Base-by-base conservation (phyloP, 2,113 vertebrate species). In the Corynorhinus townsendii region DNA sequence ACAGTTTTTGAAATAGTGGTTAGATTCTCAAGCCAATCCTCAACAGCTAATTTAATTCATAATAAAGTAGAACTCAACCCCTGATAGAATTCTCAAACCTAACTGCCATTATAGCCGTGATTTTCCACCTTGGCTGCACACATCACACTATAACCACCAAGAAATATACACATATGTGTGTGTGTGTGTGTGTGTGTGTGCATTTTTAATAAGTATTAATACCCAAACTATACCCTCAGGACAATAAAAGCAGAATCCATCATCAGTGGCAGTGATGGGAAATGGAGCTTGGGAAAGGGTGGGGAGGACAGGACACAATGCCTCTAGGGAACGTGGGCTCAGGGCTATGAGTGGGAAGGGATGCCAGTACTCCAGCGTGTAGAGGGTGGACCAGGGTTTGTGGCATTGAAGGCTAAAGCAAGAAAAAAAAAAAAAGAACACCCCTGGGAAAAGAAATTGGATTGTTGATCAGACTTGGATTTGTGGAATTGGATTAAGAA, bases 11-110 rank as follows among this genome's bases (percentile, higher is more conserved):
- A 94, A 77, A 80, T 54, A 90, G 19, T 83, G 72, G n/a, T 83
- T 84, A 89, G 26, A 45, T 43, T 92, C 72, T 85, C 81, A 85
- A 47, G 47, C 45, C 47, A 92, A 90, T 59, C 33, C 52, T 87
- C 40, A 90, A 85, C 90, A 64, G 77, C 62, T 79, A 86, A 95
- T 85, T 94, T 91, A 88, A 83, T 84, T 86, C 56, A 95, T 84
- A 82, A 92, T 90, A 62, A 86, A 83, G 64, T 92, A 22, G 33
- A 96, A 83, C 47, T 79, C 56, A 87, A 24, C 49, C 64, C 86
- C 79, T 96, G 92, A 90, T 86, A 75, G 91, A 96, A 92, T 90
- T 62, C 43, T 94, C 64, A 72, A 76, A 2, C 22, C n/a, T 90
- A 91, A 80, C 56, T 54, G 59, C 59, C 56, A 76, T 49, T 52